Evolutionary conservation across 53 echinoderm and acorn worm species (phyloP), one percentile per base, ranked within the genome.

Genomic region (Hippasteria phrygiana): DNA sequence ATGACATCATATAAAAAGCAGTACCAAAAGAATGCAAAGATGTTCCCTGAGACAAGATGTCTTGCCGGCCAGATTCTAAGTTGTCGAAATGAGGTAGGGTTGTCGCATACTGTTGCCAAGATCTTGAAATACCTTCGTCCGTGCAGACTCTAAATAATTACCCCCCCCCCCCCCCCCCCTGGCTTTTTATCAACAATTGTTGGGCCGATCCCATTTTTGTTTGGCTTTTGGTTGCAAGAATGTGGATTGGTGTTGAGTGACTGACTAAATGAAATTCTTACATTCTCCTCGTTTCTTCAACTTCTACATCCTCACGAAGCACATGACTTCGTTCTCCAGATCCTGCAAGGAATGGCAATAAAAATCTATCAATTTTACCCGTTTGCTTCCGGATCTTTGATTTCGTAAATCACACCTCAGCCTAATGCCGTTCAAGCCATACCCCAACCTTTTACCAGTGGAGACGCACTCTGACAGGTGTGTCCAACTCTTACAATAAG

Each of bases 251-350:
- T n/a, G n/a, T n/a, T 26, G 46, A 59, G 7, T 20, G 5, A 24
- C 59, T 2, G 0, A 2, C 3, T 1, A 59, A 36, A 33, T 66
- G 33, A 66, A 73, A 73, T 4, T 73, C 40, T 62, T 29, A 11
- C 29, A 28, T 24, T 62, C 67, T 2, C 17, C 31, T 40, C 46
- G 14, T 4, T 67, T 12, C 11, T 40, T 11, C 6, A 20, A 14
- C 14, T 32, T 56, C 45, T 32, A 81, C 63, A 81, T 71, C 34
- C 85, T 69, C 29, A 85, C 85, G 32, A 85, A 85, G 70, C 70
- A 69, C 12, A 70, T 17, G 41, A 90, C 80, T 62, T 90, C 93
- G 40, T 31, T 40, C 43, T 93, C 93, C 93, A 93, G 80, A 17
- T 90, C 93, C 93, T 93, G 79, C 7, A 72, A n/a, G 40, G 28